phyloP scores from a whole-genome alignment of 2,888 invertebrate species.

The Odontomyia ornata region DNA sequence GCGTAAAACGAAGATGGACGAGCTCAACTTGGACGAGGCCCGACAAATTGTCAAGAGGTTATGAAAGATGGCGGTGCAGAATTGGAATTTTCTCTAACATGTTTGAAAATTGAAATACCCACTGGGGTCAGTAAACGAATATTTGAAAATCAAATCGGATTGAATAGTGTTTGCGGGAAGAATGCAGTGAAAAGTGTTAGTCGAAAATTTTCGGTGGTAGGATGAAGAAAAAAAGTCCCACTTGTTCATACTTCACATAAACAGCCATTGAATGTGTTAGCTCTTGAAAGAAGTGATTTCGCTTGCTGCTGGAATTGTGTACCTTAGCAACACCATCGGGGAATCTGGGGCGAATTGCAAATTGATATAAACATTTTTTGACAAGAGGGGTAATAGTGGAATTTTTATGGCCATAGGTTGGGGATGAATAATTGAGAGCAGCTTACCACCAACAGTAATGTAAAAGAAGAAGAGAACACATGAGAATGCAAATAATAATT shows the following conservation, averaged over 20 bases:
- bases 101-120: not conserved
- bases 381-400: constrained; percentile 28
- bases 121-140: not conserved
- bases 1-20: constrained; percentile 4
- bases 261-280: not conserved
- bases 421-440: no score
- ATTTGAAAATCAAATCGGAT: no score
- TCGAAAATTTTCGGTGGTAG: not conserved
- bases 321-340: not conserved
- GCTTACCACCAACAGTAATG: no score
- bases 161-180: no score
- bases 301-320: not conserved
- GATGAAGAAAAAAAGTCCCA: not conserved
- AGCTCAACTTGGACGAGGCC: not conserved
- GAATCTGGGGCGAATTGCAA: constrained; percentile 5
- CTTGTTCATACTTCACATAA: not conserved
- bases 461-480: no score
- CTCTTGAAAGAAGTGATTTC: not conserved
- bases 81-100: not conserved
- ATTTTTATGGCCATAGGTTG: no score
- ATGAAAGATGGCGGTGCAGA: constrained; percentile 9
- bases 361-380: constrained; percentile 27
- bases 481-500: no score
- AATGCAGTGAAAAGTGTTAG: not conserved
- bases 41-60: not conserved